These are phyloP conservation scores for Tadarida brasiliensis DNA, from an alignment of 2,797 vertebrate genomes.

Conservation along the genomic window DNA sequence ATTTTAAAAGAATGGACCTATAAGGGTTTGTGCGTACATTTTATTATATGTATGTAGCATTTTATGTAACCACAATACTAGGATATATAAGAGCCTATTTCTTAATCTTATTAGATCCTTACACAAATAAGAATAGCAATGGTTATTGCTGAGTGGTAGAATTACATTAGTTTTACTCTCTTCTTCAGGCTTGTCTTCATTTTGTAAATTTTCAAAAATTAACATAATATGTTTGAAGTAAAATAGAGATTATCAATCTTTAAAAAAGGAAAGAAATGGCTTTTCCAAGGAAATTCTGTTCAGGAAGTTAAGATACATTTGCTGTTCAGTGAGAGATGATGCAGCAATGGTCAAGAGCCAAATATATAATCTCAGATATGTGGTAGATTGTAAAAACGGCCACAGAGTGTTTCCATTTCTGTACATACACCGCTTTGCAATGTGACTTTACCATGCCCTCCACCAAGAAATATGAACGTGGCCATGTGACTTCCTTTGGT, in stretches of 20 bases:
- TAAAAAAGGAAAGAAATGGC: conserved; percentile 44
- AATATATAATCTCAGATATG: conserved; percentile 20
- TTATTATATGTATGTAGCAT: neutral
- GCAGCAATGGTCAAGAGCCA: neutral
- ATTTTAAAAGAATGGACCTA: conserved; percentile 53
- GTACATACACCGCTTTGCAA: neutral
- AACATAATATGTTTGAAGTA: conserved; percentile 61
- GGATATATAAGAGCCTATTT: conserved; percentile 39
- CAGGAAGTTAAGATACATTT: conserved; percentile 50
- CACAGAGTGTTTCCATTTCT: conserved; percentile 38
- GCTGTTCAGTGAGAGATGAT: neutral
- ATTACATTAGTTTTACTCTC: conserved; percentile 56
- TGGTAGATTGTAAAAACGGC: neutral
- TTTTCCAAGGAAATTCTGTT: conserved; percentile 51
- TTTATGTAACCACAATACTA: conserved; percentile 26
- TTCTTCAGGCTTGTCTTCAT: conserved; percentile 50
- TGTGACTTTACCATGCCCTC: neutral
- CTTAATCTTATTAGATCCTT: conserved; percentile 57
- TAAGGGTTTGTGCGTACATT: neutral
- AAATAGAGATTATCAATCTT: conserved; percentile 27
- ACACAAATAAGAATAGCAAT: neutral
- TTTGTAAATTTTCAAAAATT: conserved; percentile 62
- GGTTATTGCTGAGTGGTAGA: neutral
- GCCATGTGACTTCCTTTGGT: conserved; percentile 7
- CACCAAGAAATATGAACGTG: conserved; percentile 20